Base-by-base conservation (phyloP, 1,140 invertebrate genomes). In the Lordiphosa clarofinis region DNA sequence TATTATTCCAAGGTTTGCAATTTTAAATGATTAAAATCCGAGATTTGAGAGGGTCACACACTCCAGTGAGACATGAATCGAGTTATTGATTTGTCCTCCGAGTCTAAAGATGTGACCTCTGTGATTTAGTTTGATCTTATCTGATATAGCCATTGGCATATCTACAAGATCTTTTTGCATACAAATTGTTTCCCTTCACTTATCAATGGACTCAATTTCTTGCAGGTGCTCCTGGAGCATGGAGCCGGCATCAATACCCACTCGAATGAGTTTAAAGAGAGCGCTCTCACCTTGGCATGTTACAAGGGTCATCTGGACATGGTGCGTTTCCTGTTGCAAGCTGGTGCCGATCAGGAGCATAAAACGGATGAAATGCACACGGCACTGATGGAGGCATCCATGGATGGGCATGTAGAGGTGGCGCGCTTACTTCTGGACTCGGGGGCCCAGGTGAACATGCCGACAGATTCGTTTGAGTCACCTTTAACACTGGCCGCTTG, bases 311-410 rank as follows among this genome's bases (percentile, higher is more conserved):
- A 99, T 90, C 90, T 98, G 53, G 96, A 98, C 89, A 98, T 99
- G 96, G 98, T 99, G n/a, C 92, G 96, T 54, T 98, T 97, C 89
- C 91, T 99, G 56, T 89, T 99, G 48, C 96, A 97, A 73, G 95
- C 96, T 71, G 97, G 97, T 67, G 97, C 98, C 15, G 96, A 98
- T 89, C 94, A 98, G 90, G 97, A 99, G 90, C 96, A 99, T 91
- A 98, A 98, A 91, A 98, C 98, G 1, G 98, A 99, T 90, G 98
- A 99, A 91, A 99, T 99, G 97, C 98, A 99, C 90, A 99, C 98
- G 1, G 98, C 98, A 19, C 90, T 99, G 2, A 99, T 99, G 98
- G 98, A 99, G 90, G 98, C 98, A 15, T 98, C 97, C 28, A 99
- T 99, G 98, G 98, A 99, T 91, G 98, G 98, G 2, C 98, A 99